Conservation (phyloP, 1,140 invertebrate species). For the Pomacea maculata region DNA sequence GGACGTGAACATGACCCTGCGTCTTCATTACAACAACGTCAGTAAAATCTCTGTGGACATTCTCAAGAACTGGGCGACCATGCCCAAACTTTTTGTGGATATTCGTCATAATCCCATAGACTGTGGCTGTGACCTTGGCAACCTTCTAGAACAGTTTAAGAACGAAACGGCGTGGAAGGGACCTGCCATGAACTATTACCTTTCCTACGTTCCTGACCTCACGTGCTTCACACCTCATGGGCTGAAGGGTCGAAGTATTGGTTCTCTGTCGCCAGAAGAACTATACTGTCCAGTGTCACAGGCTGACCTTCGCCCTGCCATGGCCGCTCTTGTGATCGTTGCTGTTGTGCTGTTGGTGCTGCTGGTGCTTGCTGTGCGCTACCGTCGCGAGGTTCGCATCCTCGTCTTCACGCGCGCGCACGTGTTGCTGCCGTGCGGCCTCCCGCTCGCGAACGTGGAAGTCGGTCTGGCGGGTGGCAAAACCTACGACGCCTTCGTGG, state of each 20-base stretch:
- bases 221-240: background rate
- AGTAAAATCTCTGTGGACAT: conserved; percentile 16
- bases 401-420: conserved; percentile 38
- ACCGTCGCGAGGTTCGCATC: conserved; percentile 38
- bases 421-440: conserved; percentile 35
- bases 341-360: conserved; percentile 7
- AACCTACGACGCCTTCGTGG: conserved; percentile 50
- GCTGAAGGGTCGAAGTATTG: background rate
- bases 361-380: conserved; percentile 8
- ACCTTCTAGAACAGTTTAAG: conserved; percentile 2
- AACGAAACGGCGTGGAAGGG: conserved; percentile 1
- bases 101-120: conserved; percentile 25
- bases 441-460: background rate
- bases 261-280: background rate
- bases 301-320: conserved; percentile 2
- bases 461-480: conserved; percentile 23
- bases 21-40: conserved; percentile 29
- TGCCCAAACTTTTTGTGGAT: conserved; percentile 22
- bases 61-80: conserved; percentile 16
- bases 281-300: background rate
- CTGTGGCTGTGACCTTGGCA: conserved; percentile 18
- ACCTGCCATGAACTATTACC: background rate
- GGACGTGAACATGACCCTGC: background rate
- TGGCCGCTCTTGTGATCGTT: conserved; percentile 3
- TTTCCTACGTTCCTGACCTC: background rate